Base-by-base conservation (phyloP, 2,113 vertebrate genomes). In the Zeus faber region DNA sequence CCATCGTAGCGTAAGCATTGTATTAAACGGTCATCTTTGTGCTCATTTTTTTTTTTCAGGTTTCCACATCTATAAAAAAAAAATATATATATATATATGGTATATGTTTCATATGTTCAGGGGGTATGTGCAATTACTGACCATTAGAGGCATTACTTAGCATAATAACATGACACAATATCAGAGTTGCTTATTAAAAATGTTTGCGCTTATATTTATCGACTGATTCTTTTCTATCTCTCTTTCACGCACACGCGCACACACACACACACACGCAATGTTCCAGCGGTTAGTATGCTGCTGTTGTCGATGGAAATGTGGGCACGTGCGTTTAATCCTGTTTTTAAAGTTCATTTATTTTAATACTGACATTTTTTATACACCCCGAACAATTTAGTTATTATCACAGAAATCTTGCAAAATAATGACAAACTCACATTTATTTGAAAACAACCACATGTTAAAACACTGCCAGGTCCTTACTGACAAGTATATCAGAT, bases 1-100 rank as follows among this genome's bases (percentile, higher is more conserved):
- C 52, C 68, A n/a, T 82, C 61, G 74, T 73, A 41, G 57, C 61
- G 74, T 73, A 41, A 59, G 49, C 50, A 65, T 66, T 72, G 27
- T 77, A 50, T 79, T 53, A 71, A 52, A 66, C 46, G 48, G 24
- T 54, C 35, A n/a, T 62, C 48, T 67, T 31, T 61, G 2, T 69
- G 45, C 80, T 55, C 61, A 17, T 56, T 21, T 60, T 74, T 58
- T 74, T 39, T 75, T 62, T 64, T 52, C 41, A 27, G 35, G 54
- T 65, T 52, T 71, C 62, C 70, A 71, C 63, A 50, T 80, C 48
- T 74, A 62, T 73, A 50, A 49, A 52, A 55, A 68, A 50, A 40
- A 62, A 48, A 62, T 37, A 22, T 74, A 67, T 52, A 55, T 58
- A n/a, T n/a, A 62, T 37, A 22, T 74, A 67, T 52, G 53, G 58